phyloP scores from a whole-genome alignment of 1,140 invertebrate species.

The Whitmania pigra region DNA sequence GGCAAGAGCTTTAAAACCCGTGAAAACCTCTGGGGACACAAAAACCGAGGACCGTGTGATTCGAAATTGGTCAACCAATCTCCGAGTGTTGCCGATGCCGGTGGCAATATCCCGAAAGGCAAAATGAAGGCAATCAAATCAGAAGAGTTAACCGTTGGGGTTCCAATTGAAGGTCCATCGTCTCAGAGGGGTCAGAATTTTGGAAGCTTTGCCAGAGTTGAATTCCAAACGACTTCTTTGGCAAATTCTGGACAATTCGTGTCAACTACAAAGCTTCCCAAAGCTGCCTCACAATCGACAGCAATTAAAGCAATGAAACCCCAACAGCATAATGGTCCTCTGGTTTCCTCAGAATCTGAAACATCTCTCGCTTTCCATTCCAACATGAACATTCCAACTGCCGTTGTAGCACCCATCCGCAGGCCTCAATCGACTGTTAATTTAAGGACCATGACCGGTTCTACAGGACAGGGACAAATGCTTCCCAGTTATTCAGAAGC shows the following conservation, averaged over 20 bases:
- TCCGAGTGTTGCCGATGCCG: background rate
- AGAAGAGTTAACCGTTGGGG: background rate
- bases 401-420: background rate
- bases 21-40: constrained; percentile 25
- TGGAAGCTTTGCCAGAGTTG: background rate
- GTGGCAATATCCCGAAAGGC: background rate
- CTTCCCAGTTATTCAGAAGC: too few species aligned
- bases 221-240: background rate
- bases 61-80: constrained; percentile 9
- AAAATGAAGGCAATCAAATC: background rate
- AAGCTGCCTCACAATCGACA: background rate
- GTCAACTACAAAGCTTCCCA: background rate
- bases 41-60: constrained; percentile 16
- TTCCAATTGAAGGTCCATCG: background rate
- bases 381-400: constrained; percentile 5
- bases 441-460: too few species aligned
- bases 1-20: constrained; percentile 25
- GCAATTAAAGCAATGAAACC: background rate
- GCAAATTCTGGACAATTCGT: background rate
- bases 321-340: background rate
- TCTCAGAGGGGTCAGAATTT: background rate
- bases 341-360: background rate
- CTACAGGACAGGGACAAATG: too few species aligned
- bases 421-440: too few species aligned
- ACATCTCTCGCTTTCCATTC: too few species aligned